Conservation (phyloP, 53 echinoderm and acorn worm species). For the Astropecten irregularis region DNA sequence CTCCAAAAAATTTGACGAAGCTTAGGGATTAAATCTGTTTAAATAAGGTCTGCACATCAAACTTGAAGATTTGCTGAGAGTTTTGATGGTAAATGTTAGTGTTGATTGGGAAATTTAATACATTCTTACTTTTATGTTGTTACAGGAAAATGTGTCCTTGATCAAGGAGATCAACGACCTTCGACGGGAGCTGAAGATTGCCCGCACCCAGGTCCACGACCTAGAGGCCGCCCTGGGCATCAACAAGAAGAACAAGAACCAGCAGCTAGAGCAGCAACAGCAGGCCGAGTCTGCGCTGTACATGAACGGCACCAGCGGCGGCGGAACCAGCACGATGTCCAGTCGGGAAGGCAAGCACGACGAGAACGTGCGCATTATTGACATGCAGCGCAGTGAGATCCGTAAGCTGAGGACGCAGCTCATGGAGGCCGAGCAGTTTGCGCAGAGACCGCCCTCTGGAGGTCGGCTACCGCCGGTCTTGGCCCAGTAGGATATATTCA, state of each 20-base stretch:
- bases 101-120: no score
- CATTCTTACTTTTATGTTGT: not conserved
- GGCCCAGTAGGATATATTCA: constrained; percentile 65
- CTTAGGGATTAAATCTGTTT: no score
- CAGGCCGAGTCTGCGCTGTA: constrained; percentile 17
- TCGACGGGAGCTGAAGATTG: constrained; percentile 94
- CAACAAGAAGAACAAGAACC: constrained; percentile 94
- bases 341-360: constrained; percentile 83
- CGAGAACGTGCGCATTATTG: constrained; percentile 95
- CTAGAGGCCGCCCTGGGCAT: constrained; percentile 95
- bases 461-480: constrained; percentile 87
- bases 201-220: constrained; percentile 96
- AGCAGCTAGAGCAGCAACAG: constrained; percentile 9
- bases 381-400: constrained; percentile 90
- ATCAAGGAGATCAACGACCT: constrained; percentile 99
- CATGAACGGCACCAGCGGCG: constrained; percentile 34
- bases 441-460: constrained; percentile 93
- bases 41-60: no score
- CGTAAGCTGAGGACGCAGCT: constrained; percentile 79
- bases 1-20: no score
- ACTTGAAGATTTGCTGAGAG: no score
- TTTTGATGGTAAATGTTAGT: no score
- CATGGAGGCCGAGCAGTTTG: constrained; percentile 73
- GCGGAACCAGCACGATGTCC: constrained; percentile 49
- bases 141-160: constrained; percentile 98